Evolutionary conservation across 1,140 invertebrate species (phyloP).

Genomic region (Conopomorpha cramerella): DNA sequence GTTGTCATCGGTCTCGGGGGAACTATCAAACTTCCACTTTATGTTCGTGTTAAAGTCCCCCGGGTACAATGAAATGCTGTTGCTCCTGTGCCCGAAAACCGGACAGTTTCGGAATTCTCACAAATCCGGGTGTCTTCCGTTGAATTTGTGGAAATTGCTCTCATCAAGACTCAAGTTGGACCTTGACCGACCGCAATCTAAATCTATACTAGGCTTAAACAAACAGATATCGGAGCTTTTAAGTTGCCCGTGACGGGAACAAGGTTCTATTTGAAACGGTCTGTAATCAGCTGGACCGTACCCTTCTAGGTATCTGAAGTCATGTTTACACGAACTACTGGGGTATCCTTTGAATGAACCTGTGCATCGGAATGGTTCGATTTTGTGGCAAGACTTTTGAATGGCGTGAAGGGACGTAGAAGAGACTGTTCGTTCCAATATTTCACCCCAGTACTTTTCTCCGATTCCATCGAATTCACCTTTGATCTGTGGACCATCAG

Average conservation of each 20-base stretch:
- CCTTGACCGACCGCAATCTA: conserved; percentile 45
- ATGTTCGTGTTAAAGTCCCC: conserved; percentile 51
- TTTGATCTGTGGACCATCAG: conserved; percentile 53
- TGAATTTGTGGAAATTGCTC: conserved; percentile 53
- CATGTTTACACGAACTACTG: conserved; percentile 33
- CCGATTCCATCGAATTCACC: conserved; percentile 71
- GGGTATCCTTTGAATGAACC: conserved; percentile 54
- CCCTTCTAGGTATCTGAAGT: conserved; percentile 46
- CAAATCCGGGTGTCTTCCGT: conserved; percentile 53
- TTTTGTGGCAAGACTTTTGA: conserved; percentile 61
- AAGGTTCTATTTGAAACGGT: conserved; percentile 53
- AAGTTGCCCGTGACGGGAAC: conserved; percentile 44
- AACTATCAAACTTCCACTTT: conserved; percentile 52
- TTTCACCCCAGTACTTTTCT: conserved; percentile 80
- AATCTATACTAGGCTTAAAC: conserved; percentile 35
- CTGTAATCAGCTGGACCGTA: conserved; percentile 44
- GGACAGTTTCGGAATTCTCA: conserved; percentile 57
- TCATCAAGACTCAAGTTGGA: conserved; percentile 57
- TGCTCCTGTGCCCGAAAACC: conserved; percentile 56
- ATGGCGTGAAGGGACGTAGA: conserved; percentile 70
- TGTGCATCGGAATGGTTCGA: conserved; percentile 39
- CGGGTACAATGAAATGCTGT: conserved; percentile 50
- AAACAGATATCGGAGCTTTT: conserved; percentile 53
- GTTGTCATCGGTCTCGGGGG: conserved; percentile 32
- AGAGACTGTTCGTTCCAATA: conserved; percentile 72